Conservation (phyloP, 1,140 invertebrate species). For the Elymnias hypermnestra region DNA sequence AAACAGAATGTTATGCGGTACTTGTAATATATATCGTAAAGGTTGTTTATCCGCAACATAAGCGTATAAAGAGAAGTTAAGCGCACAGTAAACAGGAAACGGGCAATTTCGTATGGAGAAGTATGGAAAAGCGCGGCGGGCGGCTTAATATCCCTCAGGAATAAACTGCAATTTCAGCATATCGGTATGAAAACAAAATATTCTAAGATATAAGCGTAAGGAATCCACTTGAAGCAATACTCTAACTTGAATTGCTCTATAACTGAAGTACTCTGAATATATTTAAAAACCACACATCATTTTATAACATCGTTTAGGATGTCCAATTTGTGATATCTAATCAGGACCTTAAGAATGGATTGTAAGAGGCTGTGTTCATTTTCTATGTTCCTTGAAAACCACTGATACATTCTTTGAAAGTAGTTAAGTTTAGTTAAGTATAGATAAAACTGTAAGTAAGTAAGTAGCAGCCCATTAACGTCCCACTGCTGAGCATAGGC, state of each 20-base stretch:
- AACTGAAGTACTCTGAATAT: no score
- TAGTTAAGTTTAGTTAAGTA: no score
- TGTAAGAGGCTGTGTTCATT: no score
- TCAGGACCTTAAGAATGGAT: no score
- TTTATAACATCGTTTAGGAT: no score
- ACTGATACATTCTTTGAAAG: no score
- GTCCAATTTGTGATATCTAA: no score
- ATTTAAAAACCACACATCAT: no score
- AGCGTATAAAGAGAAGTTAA: slow-evolving; percentile 21
- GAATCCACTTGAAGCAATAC: slow-evolving; percentile 30
- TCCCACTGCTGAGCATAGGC: no score
- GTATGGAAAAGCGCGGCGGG: slow-evolving; percentile 37
- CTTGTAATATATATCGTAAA: neutral
- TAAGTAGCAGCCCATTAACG: no score
- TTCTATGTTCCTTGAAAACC: no score
- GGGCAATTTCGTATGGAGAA: slow-evolving; percentile 36
- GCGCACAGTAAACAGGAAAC: slow-evolving; percentile 38
- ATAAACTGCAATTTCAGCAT: slow-evolving; percentile 45
- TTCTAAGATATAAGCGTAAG: slow-evolving; percentile 35
- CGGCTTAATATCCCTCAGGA: slow-evolving; percentile 45
- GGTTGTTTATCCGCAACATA: slow-evolving; percentile 1
- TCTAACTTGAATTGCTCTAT: slow-evolving; percentile 42
- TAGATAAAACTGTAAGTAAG: no score
- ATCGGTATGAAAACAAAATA: slow-evolving; percentile 40
- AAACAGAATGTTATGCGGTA: neutral